These are phyloP conservation scores for Leucopsar rothschildi DNA, from an alignment of 2,113 vertebrate genomes.

Conservation along the genomic window DNA sequence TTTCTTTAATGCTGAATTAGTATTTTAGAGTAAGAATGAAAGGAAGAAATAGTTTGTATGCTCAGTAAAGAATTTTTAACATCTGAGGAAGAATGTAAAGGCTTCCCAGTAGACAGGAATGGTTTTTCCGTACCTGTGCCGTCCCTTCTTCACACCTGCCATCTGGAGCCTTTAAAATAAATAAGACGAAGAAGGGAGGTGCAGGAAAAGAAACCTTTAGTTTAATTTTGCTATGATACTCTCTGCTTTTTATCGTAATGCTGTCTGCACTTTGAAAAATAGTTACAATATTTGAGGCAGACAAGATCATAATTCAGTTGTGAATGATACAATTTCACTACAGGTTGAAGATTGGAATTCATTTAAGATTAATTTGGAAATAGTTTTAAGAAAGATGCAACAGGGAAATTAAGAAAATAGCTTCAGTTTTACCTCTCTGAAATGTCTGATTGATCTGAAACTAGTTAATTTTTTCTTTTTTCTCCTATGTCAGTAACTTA, in stretches of 20 bases:
- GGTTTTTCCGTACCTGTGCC: background rate
- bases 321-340: background rate
- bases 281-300: background rate
- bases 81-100: background rate
- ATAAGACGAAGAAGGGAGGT: background rate
- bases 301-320: background rate
- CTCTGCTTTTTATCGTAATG: background rate
- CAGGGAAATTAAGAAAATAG: background rate
- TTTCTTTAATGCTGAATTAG: background rate
- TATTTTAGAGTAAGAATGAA: background rate
- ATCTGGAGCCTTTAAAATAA: background rate
- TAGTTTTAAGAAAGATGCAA: background rate
- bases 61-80: background rate
- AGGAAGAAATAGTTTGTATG: background rate
- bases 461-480: background rate
- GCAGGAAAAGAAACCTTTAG: background rate
- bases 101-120: background rate
- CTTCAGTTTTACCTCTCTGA: background rate
- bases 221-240: background rate
- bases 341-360: background rate
- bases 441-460: background rate
- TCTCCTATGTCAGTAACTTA: background rate
- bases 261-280: background rate
- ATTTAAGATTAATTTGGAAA: background rate
- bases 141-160: background rate